These are phyloP conservation scores for Chamaetylas fuelleborni DNA, from an alignment of 2,113 vertebrate species.

Conservation along the genomic window DNA sequence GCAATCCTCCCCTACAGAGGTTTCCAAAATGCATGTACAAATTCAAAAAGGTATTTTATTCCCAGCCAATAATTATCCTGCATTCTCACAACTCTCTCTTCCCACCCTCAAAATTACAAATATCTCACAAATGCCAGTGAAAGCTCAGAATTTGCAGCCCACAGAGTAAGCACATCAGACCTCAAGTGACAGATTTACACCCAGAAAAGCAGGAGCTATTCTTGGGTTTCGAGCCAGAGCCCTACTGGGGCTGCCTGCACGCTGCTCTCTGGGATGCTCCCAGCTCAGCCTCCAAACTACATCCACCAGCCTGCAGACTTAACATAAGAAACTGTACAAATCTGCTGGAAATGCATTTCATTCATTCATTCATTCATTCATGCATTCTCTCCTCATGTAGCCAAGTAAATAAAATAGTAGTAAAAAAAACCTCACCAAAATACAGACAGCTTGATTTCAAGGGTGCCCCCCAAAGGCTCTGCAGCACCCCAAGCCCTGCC, in stretches of 20 bases:
- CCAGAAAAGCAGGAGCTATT: neutral
- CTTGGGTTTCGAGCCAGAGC: neutral
- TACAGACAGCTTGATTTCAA: fast-evolving
- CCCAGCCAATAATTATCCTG: neutral
- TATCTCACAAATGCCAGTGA: neutral
- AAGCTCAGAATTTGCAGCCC: neutral
- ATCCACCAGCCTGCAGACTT: neutral
- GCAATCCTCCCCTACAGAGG: neutral
- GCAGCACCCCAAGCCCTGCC: neutral
- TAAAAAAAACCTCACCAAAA: neutral
- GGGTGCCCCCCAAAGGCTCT: neutral
- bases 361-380: neutral
- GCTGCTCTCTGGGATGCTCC: neutral
- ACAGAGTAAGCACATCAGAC: neutral
- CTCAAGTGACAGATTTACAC: neutral
- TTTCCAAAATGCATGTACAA: neutral
- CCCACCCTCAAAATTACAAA: neutral
- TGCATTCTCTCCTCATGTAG: neutral
- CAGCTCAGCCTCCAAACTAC: neutral
- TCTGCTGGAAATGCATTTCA: neutral
- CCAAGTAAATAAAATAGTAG: neutral
- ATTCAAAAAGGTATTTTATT: neutral
- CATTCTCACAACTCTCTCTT: neutral
- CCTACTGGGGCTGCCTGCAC: fast-evolving
- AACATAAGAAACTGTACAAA: neutral